These are phyloP conservation scores for Nesoenas mayeri DNA, from an alignment of 2,113 vertebrate species.

Conservation along the genomic window DNA sequence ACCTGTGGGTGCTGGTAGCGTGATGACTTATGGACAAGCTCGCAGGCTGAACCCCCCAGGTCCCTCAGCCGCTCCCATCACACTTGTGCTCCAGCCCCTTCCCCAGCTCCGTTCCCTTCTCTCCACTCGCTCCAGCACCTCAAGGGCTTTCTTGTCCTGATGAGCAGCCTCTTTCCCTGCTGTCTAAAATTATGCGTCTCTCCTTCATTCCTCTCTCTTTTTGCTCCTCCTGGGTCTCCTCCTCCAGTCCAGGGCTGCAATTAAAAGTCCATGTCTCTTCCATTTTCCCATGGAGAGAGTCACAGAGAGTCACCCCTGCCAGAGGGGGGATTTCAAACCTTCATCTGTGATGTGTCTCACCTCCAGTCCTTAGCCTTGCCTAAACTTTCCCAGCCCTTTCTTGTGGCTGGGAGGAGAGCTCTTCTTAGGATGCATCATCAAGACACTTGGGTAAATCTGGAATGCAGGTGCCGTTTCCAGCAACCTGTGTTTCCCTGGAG, in stretches of 20 bases:
- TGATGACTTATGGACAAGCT: too few relatives aligned
- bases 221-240: constrained; percentile 6
- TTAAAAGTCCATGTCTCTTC: constrained; percentile 26
- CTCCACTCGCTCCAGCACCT: too few relatives aligned
- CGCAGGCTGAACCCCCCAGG: too few relatives aligned
- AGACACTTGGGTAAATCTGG: constrained; percentile 40
- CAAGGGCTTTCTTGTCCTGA: too few relatives aligned
- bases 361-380: constrained; percentile 40
- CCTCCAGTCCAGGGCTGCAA: constrained; percentile 11
- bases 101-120: too few relatives aligned
- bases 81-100: too few relatives aligned
- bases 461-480: constrained; percentile 15
- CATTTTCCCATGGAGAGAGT: constrained; percentile 45
- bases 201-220: background rate
- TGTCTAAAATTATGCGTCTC: background rate
- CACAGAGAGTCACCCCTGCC: constrained; percentile 1
- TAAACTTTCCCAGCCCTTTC: constrained; percentile 61
- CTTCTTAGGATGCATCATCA: constrained; percentile 57
- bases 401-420: constrained; percentile 57
- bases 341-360: constrained; percentile 44
- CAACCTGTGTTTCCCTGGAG: constrained; percentile 42
- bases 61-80: too few relatives aligned
- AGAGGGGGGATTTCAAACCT: constrained; percentile 54
- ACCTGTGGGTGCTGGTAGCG: too few relatives aligned
- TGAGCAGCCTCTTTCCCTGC: background rate